Evolutionary conservation across 2,797 vertebrate species (phyloP).

Genomic region (Thamnophis elegans): DNA sequence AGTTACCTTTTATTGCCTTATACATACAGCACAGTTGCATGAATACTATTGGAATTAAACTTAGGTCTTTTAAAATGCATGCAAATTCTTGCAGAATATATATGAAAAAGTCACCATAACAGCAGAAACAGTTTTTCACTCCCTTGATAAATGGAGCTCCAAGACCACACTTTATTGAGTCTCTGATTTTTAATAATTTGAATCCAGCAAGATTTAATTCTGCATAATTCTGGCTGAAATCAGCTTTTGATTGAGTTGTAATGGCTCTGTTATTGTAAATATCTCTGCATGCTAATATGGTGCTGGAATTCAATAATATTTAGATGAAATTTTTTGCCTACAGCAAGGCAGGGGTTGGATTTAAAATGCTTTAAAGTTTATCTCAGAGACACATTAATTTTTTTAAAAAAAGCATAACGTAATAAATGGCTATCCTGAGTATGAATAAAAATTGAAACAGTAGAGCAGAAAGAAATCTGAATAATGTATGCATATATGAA

Average conservation of each 20-base stretch:
- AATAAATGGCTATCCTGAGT: slow-evolving; percentile 70
- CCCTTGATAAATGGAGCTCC: slow-evolving; percentile 81
- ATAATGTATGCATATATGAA: slow-evolving; percentile 30
- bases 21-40: slow-evolving; percentile 71
- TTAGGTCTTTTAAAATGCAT: slow-evolving; percentile 79
- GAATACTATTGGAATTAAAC: slow-evolving; percentile 77
- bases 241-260: slow-evolving; percentile 87
- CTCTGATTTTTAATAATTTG: slow-evolving; percentile 87
- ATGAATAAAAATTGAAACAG: slow-evolving; percentile 68
- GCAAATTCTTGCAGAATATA: slow-evolving; percentile 79
- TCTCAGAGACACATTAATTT: slow-evolving; percentile 74
- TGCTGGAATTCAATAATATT: slow-evolving; percentile 83
- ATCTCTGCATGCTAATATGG: slow-evolving; percentile 83
- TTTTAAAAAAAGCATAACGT: slow-evolving; percentile 52
- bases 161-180: slow-evolving; percentile 83
- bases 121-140: slow-evolving; percentile 68
- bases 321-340: slow-evolving; percentile 81
- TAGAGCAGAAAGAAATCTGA: slow-evolving; percentile 44
- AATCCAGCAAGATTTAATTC: slow-evolving; percentile 86
- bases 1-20: slow-evolving; percentile 60
- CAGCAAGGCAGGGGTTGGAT: slow-evolving; percentile 72
- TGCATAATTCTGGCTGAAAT: slow-evolving; percentile 87
- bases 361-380: slow-evolving; percentile 75
- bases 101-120: slow-evolving; percentile 77
- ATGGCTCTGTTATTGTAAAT: slow-evolving; percentile 87